A percentile compares a stretch with the other conserved stretches of the same genome.
Conservation (phyloP, 2,113 vertebrate genomes). For the Otocyon megalotis region DNA sequence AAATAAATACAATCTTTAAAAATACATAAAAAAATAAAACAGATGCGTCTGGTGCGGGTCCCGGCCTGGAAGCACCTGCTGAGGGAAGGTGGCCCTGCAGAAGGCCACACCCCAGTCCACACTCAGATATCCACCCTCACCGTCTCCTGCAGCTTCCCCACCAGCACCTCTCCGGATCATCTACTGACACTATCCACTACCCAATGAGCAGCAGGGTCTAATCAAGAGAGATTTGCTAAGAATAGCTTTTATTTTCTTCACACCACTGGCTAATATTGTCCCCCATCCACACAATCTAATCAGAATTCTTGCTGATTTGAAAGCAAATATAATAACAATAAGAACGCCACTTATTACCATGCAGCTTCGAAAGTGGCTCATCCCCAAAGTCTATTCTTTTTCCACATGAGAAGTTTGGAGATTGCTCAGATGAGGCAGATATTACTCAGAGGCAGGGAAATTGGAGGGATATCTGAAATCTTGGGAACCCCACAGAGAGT, state of each 20-base stretch:
- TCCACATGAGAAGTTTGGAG: conserved; percentile 75
- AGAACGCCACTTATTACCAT: conserved; percentile 68
- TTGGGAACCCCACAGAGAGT: conserved; percentile 60
- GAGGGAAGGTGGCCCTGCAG: fast-evolving
- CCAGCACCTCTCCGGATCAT: not conserved
- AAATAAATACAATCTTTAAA: not conserved
- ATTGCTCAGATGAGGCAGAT: conserved; percentile 65
- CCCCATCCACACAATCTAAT: conserved; percentile 63
- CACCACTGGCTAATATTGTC: conserved; percentile 64
- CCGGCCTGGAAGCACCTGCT: fast-evolving
- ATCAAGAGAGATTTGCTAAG: conserved; percentile 69
- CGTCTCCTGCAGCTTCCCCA: not conserved
- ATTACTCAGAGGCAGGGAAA: conserved; percentile 52
- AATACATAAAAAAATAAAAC: not conserved
- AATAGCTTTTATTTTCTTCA: conserved; percentile 76
- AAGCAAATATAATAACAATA: conserved; percentile 75
- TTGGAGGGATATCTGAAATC: conserved; percentile 46
- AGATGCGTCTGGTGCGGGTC: no score
- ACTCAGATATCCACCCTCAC: not conserved
- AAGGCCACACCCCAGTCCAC: fast-evolving
- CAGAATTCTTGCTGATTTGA: conserved; percentile 77
- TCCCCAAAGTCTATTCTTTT: conserved; percentile 67
- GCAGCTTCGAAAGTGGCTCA: conserved; percentile 66
- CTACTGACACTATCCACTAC: conserved; percentile 27
- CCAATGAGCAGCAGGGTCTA: conserved; percentile 47